Evolutionary conservation across 2,113 vertebrate species (phyloP), one percentile per base, ranked within the genome.

Genomic region (Saccopteryx bilineata): DNA sequence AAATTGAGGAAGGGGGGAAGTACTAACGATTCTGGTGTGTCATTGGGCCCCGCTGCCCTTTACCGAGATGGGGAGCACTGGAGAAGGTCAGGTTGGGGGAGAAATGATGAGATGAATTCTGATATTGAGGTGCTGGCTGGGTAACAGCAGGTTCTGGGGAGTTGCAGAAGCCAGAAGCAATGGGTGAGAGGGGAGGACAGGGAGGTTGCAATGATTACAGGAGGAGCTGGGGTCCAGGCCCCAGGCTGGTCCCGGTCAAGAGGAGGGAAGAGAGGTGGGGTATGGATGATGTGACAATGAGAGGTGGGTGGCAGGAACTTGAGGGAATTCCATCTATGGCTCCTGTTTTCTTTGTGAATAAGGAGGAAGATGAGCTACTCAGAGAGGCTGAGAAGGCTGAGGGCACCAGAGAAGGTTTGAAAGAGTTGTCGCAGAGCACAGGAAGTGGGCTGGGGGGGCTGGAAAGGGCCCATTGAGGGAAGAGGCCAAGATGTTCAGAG

Each of bases 381-480:
- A 65, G 48, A 60, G 78, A 19, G 60, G 14, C 24, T 39, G 80
- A 9, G 28, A 63, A 48, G 10, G 7, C 69, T 6, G 63, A 78
- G 68, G 63, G 69, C 15, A 52, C 56, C 15, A 19, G 68, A 15
- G 28, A 26, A 5, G 31, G 10, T 52, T 23, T 56, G 52, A 11
- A 56, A 26, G 66, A 89, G 31, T 48, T 54, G 61, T 48, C 54
- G 11, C 5, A n/a, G 19, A 50, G 33, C 78, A 54, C n/a, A 69
- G 52, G 54, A 33, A 84, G 52, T 1, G 14, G 15, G 18, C 9
- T 2, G 1, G 33, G 1, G 1, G 13, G 13, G 4, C 15, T 5
- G 54, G 60, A 46, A 12, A 80, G 31, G 46, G 69, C n/a, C 54
- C 8, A 7, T 23, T 28, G 75, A 60, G 26, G 15, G 9, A 33